These are phyloP conservation scores for Stomatorhinus walkeri DNA, from an alignment of 2,797 vertebrate genomes.

Conservation along the genomic window DNA sequence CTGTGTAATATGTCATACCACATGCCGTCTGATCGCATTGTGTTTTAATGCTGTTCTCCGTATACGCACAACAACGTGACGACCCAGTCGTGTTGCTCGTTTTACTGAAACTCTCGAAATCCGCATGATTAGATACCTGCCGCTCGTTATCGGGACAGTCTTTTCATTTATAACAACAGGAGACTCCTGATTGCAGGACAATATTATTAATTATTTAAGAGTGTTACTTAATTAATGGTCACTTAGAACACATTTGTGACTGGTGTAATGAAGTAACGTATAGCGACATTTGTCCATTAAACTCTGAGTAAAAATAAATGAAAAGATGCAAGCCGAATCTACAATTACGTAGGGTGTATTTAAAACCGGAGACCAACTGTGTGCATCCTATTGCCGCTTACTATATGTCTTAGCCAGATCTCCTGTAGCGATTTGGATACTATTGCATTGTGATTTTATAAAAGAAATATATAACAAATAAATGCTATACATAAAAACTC, in stretches of 20 bases:
- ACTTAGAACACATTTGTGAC: background rate
- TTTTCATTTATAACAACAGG: background rate
- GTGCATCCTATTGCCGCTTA: background rate
- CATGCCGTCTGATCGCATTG: background rate
- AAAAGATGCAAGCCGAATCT: background rate
- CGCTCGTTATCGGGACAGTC: background rate
- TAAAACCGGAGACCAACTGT: background rate
- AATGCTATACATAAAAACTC: background rate
- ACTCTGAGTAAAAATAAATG: background rate
- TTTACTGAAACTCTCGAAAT: background rate
- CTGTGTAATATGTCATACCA: background rate
- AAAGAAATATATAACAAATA: background rate
- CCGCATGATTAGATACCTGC: slow-evolving; percentile 10
- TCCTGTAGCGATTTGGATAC: background rate
- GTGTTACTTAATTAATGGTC: background rate
- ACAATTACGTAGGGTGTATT: background rate
- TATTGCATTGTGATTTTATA: background rate
- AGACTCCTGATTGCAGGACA: background rate
- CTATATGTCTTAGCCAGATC: background rate
- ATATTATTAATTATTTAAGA: background rate
- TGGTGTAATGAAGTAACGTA: background rate
- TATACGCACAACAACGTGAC: background rate
- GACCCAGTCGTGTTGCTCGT: background rate
- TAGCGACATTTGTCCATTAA: background rate
- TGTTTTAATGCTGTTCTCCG: background rate